These are phyloP conservation scores for Rousettus madagascariensis DNA, from an alignment of 2,797 vertebrate genomes.

Conservation along the genomic window DNA sequence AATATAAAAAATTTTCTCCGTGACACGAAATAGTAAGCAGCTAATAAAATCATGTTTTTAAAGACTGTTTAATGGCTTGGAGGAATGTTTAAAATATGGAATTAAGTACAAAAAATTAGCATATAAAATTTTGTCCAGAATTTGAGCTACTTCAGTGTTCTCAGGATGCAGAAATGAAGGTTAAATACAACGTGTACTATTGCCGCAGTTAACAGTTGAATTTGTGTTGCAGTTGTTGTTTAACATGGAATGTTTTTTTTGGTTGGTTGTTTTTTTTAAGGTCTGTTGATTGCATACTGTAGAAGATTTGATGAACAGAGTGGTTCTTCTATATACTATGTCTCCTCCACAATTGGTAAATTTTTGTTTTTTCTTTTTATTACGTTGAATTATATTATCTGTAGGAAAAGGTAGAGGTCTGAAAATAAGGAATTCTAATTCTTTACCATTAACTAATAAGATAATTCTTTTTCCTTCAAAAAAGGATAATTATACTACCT, in stretches of 20 bases:
- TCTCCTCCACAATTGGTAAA: conserved; percentile 92
- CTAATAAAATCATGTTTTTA: conserved; percentile 27
- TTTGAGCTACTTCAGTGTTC: conserved; percentile 17
- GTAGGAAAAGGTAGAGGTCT: not conserved
- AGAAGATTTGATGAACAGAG: conserved; percentile 95
- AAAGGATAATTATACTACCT: not conserved
- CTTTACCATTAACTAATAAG: not conserved
- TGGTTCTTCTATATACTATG: conserved; percentile 91
- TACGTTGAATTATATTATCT: conserved; percentile 1
- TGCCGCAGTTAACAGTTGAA: not conserved
- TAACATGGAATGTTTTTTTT: not conserved
- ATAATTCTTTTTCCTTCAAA: conserved; percentile 1
- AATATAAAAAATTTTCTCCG: not conserved
- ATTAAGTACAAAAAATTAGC: not conserved
- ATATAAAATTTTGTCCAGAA: not conserved
- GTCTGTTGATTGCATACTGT: conserved; percentile 95
- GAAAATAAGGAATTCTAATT: conserved; percentile 32
- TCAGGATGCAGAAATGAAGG: not conserved
- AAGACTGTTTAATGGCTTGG: not conserved
- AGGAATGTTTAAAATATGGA: not conserved
- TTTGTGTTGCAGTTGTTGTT: not conserved
- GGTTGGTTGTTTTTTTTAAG: conserved; percentile 79
- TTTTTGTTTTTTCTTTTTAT: not conserved
- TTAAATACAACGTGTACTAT: not conserved
- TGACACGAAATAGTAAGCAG: not conserved